phyloP scores from a whole-genome alignment of 1,140 invertebrate species.

The Ylistrum balloti region DNA sequence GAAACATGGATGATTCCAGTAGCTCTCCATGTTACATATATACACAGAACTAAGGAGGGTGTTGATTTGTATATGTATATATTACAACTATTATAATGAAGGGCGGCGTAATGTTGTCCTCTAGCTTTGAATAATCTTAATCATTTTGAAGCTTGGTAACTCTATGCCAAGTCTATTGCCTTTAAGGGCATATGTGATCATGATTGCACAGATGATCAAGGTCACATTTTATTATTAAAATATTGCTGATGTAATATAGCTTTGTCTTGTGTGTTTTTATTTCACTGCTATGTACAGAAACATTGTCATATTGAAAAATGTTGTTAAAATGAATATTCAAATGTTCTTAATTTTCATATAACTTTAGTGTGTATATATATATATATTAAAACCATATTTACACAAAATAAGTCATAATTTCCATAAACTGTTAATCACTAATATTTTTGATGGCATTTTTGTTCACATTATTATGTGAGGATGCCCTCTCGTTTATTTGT shows the following conservation, averaged over 20 bases:
- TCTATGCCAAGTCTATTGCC: not conserved
- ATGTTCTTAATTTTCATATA: no score
- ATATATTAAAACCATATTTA: no score
- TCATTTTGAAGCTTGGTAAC: conserved; percentile 33
- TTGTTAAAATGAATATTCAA: no score
- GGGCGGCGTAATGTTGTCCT: not conserved
- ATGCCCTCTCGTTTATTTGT: no score
- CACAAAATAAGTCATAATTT: no score
- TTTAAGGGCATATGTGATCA: conserved; percentile 1
- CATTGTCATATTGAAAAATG: no score
- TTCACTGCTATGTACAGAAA: no score
- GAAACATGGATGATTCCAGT: not conserved
- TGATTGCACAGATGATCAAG: not conserved
- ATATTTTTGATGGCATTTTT: not conserved
- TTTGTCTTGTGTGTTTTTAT: no score
- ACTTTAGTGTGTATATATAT: no score
- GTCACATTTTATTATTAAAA: conserved; percentile 35
- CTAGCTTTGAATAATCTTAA: conserved; percentile 11
- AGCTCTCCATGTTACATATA: not conserved
- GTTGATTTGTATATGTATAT: not conserved
- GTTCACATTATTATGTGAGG: no score
- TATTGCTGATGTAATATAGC: conserved; percentile 3
- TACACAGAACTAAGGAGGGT: not conserved
- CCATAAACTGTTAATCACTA: no score
- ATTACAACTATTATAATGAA: not conserved